Base-by-base conservation (phyloP, 30 jellyfish, hydroid and myxozoan species). In the Hydra vulgaris region DNA sequence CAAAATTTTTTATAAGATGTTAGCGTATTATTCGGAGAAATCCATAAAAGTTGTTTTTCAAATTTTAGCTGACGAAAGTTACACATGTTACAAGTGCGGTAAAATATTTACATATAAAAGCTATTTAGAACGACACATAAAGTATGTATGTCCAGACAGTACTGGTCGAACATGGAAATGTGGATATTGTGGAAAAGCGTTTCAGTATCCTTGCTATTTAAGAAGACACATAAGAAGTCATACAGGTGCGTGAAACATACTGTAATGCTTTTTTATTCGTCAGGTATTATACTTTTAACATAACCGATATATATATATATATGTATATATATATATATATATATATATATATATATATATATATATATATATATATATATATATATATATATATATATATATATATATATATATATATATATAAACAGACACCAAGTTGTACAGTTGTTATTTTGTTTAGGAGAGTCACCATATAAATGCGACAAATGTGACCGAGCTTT, bases 151-250 rank as follows among this genome's bases (percentile, higher is more conserved):
- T 74, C 99, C 99, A 1, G 99, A 94, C 76, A 94, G 89, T 79
- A 88, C 96, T 17, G 99, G 99, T 0, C 90, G 99, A 23, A 94
- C 99, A 17, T 94, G 99, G 99, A 94, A 94, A 70, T 94, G 99
- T 72, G 81, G 96, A 16, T 94, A 85, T 82, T 94, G 99, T 74
- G 96, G 99, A 21, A 94, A 94, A 81, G 99, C 99, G 0, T 94
- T 94, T 76, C 99, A 94, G 81, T 94, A 94, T 71, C 99, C 99
- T 0, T 94, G 99, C 73, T 94, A 94, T 83, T 81, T 94, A 25
- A 79, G 96, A 74, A 89, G 99, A 26, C 99, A 94, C 72, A 94
- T 94, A 72, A 56, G 99, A 81, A 88, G 97, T 27, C 99, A 94
- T 66, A 94, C 99, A 76, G 99, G 99, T 94, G 25, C 8, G 75